Base-by-base conservation (phyloP, 2,113 vertebrate species). In the Mugil cephalus region DNA sequence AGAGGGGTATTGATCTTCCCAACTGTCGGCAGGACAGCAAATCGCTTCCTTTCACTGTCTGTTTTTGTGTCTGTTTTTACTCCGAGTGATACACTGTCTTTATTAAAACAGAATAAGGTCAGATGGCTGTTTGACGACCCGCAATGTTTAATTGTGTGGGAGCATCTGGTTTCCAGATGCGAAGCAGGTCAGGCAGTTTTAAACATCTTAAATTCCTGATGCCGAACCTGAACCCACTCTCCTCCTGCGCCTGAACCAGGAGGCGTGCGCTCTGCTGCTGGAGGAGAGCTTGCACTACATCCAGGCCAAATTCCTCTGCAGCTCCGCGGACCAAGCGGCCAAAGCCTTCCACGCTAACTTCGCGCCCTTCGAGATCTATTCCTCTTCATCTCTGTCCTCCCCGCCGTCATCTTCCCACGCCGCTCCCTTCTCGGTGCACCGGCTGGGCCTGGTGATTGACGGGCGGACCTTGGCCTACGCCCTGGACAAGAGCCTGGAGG, bases 401-500 rank as follows among this genome's bases (percentile, higher is more conserved):
- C 15, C 58, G 24, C 55, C 80, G 46, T 82, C 62, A n/a, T 62
- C 86, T 71, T 67, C 90, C 36, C 86, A 91, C n/a, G 9, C 80
- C 35, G 17, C 90, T 35, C 14, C 89, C 0, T 63, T 90, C 68
- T 61, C 81, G 46, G 92, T 94, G 61, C 94, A 95, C 84, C 93
- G 91, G 60, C 89, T 94, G 40, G 96, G 98, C 80, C 89, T 99
- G 51, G 97, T 99, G 36, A 96, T 99, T 4, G 98, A 99, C 18
- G 98, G 98, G 6, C 95, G 93, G 40, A 99, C 98, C 2, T 63
- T 99, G 89, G 96, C 96, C 74, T 98, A 96, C 9, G 97, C 96
- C 4, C 93, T 99, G 56, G 97, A 99, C 24, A 92, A 91, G 67
- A 92, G 74, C 14, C 89, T 99, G 71, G 96, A 99, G 88, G 96